phyloP scores from a whole-genome alignment of 2,113 vertebrate genomes.

The Pleuronectes platessa region DNA sequence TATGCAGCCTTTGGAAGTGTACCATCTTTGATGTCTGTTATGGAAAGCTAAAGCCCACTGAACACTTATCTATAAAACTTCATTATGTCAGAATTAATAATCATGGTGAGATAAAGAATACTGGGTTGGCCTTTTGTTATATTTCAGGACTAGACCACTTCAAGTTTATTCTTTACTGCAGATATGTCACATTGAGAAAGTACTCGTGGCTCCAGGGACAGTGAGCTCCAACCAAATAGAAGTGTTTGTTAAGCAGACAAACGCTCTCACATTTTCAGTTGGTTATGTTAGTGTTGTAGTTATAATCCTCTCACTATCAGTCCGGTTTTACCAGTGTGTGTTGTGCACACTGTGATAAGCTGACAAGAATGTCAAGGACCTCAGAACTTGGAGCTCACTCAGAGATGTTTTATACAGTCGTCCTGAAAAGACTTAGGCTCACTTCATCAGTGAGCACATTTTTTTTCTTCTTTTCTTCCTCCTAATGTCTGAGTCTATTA shows the following conservation, averaged over 20 bases:
- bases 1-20: not conserved
- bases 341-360: not conserved
- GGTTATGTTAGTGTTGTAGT: not conserved
- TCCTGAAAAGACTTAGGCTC: not conserved
- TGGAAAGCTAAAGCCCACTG: too few species aligned
- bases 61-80: not conserved
- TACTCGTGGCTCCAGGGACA: not conserved
- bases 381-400: not conserved
- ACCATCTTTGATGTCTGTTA: not conserved
- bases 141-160: too few species aligned
- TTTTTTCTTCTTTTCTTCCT: not conserved
- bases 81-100: too few species aligned
- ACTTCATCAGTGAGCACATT: not conserved
- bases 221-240: not conserved
- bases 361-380: not conserved
- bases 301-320: not conserved
- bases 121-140: too few species aligned
- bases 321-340: not conserved
- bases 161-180: too few species aligned
- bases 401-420: not conserved
- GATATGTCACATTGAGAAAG: too few species aligned
- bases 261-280: not conserved
- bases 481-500: not conserved
- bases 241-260: not conserved
- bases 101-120: too few species aligned